Percentiles rank a stretch among this genome's conserved stretches.
phyloP scores from a whole-genome alignment of 2,888 invertebrate species.

The Coleophora flavipennella region DNA sequence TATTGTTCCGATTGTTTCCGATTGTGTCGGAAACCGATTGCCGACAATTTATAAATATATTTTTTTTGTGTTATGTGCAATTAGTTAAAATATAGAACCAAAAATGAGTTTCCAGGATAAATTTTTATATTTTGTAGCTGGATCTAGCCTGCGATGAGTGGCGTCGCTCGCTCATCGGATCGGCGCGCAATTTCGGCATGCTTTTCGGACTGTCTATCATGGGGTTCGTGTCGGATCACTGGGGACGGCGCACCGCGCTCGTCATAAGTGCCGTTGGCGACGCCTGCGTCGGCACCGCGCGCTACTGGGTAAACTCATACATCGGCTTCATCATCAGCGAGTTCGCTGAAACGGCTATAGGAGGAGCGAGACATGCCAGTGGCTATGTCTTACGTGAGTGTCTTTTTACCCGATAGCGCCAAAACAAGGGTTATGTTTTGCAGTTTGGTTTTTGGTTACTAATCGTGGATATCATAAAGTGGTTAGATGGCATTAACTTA shows the following conservation, averaged over 20 bases:
- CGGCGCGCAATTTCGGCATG: slow-evolving; percentile 77
- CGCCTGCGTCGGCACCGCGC: slow-evolving; percentile 74
- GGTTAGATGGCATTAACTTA: too few species aligned
- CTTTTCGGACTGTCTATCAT: slow-evolving; percentile 78
- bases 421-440: too few species aligned
- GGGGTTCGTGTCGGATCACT: slow-evolving; percentile 81
- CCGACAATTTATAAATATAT: too few species aligned
- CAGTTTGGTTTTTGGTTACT: too few species aligned
- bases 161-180: slow-evolving; percentile 80
- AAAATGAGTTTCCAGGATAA: too few species aligned
- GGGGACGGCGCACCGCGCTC: slow-evolving; percentile 74
- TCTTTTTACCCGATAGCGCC: too few species aligned
- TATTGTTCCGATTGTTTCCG: too few species aligned
- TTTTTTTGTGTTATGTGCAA: too few species aligned
- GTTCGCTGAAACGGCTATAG: slow-evolving; percentile 77
- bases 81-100: slow-evolving; percentile 8
- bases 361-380: slow-evolving; percentile 77
- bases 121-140: slow-evolving; percentile 31
- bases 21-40: too few species aligned
- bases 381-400: slow-evolving; percentile 78
- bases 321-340: slow-evolving; percentile 76
- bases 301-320: slow-evolving; percentile 74
- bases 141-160: slow-evolving; percentile 76
- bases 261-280: slow-evolving; percentile 70
- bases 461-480: too few species aligned